Conservation (phyloP, 2,113 vertebrate genomes). For the Nycticryphes semicollaris region DNA sequence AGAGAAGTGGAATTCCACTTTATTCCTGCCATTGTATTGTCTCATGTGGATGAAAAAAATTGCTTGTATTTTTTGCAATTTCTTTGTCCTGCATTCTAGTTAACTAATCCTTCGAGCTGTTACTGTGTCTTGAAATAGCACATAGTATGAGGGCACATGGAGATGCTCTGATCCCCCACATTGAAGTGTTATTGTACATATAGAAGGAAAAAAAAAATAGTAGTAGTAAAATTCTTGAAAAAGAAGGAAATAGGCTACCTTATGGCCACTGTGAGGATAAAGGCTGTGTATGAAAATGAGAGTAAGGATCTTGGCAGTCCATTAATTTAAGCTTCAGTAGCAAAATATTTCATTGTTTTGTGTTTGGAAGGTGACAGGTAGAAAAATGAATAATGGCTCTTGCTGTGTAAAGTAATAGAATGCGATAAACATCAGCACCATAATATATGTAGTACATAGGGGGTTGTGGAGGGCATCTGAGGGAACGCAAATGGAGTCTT, state of each 20-base stretch:
- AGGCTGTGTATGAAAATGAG: neutral
- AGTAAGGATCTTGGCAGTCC: neutral
- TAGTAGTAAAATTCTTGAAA: neutral
- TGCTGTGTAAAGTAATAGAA: neutral
- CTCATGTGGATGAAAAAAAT: neutral
- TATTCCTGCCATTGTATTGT: neutral
- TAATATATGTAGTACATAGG: neutral
- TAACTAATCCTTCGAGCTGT: conserved; percentile 4
- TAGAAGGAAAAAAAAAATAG: neutral
- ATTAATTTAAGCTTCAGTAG: neutral
- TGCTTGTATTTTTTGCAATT: neutral
- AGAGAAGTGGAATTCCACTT: conserved; percentile 21
- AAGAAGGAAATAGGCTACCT: neutral
- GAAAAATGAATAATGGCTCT: neutral
- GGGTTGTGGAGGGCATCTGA: accelerated
- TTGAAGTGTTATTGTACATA: neutral
- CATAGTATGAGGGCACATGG: neutral
- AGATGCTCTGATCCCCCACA: neutral
- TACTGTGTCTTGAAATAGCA: neutral
- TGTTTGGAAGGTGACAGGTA: neutral
- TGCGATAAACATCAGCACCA: neutral
- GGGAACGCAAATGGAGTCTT: neutral
- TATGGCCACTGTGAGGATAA: neutral
- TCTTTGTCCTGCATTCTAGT: neutral
- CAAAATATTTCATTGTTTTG: neutral